Evolutionary conservation across 2,797 vertebrate genomes (phyloP), one percentile per base, ranked within the genome.

Genomic region (Podarcis lilfordi): DNA sequence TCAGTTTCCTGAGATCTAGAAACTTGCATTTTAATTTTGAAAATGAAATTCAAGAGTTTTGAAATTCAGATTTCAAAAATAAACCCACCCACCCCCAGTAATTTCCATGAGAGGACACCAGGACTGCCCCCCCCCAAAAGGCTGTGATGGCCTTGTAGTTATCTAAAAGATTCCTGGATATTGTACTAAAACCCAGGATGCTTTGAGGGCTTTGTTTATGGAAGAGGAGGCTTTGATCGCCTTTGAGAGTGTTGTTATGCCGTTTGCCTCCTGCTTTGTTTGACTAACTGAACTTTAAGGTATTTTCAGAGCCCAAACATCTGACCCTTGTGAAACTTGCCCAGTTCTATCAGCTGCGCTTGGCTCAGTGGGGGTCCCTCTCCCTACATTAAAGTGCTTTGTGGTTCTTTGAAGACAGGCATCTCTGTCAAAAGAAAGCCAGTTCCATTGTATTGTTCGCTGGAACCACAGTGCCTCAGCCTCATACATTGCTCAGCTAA

Each of bases 401-500:
- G 81, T 25, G 74, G 64, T 3, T 2, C 66, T 84, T 69, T 23
- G 15, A 88, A 82, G 8, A 64, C 87, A 94, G 8, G 35, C 8
- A 84, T 1, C 5, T 89, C 81, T 91, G 82, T 40, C 50, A 86
- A 94, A 94, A 91, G 75, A 93, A 95, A 45, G 21, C 71, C 45
- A 89, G 79, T 88, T 91, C 89, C 89, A 43, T 9, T 88, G 87
- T 15, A 29, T 89, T 76, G 87, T 90, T 82, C 89, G 64, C 86
- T 81, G 86, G 89, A 93, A 89, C 84, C 90, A 90, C 92, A 92
- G 87, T 76, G 43, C 64, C 81, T 92, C 93, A 94, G 94, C 92
- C 94, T 91, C 89, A 88, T 80, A 83, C 91, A 92, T 91, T 94
- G 94, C 92, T 96, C 91, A 79, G 86, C 93, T 80, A 93, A 96